Evolutionary conservation across 2,888 invertebrate genomes (phyloP).

Genomic region (Deilephila elpenor): DNA sequence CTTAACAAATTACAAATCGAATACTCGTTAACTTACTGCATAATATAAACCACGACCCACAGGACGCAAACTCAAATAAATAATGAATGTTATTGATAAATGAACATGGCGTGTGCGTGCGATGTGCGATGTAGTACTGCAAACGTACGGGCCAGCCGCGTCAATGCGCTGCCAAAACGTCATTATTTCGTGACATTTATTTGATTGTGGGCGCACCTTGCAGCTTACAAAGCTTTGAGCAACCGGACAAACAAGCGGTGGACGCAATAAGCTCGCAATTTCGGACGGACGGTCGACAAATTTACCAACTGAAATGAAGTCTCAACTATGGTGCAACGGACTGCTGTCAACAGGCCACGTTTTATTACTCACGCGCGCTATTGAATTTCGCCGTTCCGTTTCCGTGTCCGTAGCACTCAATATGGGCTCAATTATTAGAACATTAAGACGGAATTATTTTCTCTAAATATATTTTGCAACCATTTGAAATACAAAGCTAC

Average conservation of each 20-base stretch:
- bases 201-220: slow-evolving; percentile 68
- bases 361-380: slow-evolving; percentile 74
- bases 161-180: slow-evolving; percentile 35
- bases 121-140: background rate
- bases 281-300: slow-evolving; percentile 76
- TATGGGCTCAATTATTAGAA: slow-evolving; percentile 17
- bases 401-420: slow-evolving; percentile 48
- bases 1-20: no score
- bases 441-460: background rate
- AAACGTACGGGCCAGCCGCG: background rate
- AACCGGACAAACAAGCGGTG: slow-evolving; percentile 70
- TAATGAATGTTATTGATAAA: slow-evolving; percentile 7
- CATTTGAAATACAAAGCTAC: background rate
- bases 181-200: slow-evolving; percentile 63
- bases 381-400: slow-evolving; percentile 70
- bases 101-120: background rate
- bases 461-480: background rate
- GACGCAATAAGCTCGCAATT: slow-evolving; percentile 80
- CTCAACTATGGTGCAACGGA: slow-evolving; percentile 66
- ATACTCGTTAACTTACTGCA: no score
- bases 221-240: slow-evolving; percentile 77
- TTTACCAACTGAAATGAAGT: slow-evolving; percentile 81
- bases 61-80: background rate
- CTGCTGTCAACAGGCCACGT: slow-evolving; percentile 75
- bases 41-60: no score